Evolutionary conservation across 2,888 invertebrate species (phyloP).

Genomic region (Pachymerium ferrugineum): DNA sequence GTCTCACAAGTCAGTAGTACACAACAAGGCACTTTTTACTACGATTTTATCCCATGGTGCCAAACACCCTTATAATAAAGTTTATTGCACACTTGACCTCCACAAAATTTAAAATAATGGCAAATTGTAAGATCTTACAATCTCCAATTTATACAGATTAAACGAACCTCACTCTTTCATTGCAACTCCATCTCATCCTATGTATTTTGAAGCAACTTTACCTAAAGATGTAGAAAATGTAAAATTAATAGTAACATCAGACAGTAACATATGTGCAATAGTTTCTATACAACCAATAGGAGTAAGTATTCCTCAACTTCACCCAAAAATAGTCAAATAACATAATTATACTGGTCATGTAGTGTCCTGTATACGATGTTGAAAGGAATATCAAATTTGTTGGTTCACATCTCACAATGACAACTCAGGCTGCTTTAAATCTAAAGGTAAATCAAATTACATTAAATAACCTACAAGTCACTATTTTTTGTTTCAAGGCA

Average conservation of each 20-base stretch:
- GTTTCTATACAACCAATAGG: slow-evolving; percentile 71
- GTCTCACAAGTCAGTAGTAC: too few relatives aligned
- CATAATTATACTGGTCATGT: too few relatives aligned
- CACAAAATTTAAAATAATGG: too few relatives aligned
- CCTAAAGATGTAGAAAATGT: slow-evolving; percentile 48
- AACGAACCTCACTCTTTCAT: slow-evolving; percentile 39
- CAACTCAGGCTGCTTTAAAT: slow-evolving; percentile 67
- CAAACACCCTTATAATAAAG: too few relatives aligned
- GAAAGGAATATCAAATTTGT: slow-evolving; percentile 69
- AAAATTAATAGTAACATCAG: slow-evolving; percentile 45
- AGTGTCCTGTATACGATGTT: slow-evolving; percentile 81
- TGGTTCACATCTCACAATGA: slow-evolving; percentile 66
- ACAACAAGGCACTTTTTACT: too few relatives aligned
- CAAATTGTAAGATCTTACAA: too few relatives aligned
- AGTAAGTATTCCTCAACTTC: slow-evolving; percentile 49
- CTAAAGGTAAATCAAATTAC: slow-evolving; percentile 52
- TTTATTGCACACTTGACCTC: too few relatives aligned
- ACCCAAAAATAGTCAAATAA: not conserved
- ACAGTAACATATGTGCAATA: slow-evolving; percentile 61
- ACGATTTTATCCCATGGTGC: too few relatives aligned
- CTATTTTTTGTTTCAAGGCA: slow-evolving; percentile 54
- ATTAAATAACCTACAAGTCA: not conserved
- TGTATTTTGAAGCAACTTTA: slow-evolving; percentile 59
- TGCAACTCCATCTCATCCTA: slow-evolving; percentile 56
- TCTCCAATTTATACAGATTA: too few relatives aligned